A percentile compares a stretch with the other conserved stretches of the same genome.
These are phyloP conservation scores for Nesidiocoris tenuis DNA, from an alignment of 2,888 invertebrate species.

Conservation along the genomic window DNA sequence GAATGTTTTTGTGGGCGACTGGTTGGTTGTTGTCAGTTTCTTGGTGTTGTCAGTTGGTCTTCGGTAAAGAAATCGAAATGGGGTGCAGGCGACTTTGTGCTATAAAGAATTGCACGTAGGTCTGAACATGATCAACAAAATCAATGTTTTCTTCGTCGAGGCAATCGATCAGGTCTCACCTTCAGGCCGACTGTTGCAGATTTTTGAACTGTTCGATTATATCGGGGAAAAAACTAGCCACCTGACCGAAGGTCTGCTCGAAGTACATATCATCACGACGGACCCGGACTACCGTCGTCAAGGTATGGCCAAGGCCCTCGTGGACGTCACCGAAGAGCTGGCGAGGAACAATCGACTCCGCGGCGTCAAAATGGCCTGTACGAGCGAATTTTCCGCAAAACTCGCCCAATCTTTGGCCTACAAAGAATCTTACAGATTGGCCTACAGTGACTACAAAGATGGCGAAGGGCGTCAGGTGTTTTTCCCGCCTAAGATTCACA, in stretches of 20 bases:
- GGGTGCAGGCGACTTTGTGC: too few species aligned
- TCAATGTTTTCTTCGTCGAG: too few species aligned
- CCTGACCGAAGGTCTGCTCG: slow-evolving; percentile 16
- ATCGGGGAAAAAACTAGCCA: slow-evolving; percentile 7
- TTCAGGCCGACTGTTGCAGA: too few species aligned
- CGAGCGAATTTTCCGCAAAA: slow-evolving; percentile 28
- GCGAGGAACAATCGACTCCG: slow-evolving; percentile 21
- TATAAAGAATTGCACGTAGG: too few species aligned
- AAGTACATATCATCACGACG: slow-evolving; percentile 39
- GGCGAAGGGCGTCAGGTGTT: slow-evolving; percentile 15
- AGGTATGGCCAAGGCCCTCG: slow-evolving; percentile 39
- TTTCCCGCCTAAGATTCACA: slow-evolving; percentile 30
- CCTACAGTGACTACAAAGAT: slow-evolving; percentile 38
- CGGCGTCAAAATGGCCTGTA: slow-evolving; percentile 40
- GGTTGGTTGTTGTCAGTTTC: too few species aligned
- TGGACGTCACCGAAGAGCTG: slow-evolving; percentile 25
- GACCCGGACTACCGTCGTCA: slow-evolving; percentile 24
- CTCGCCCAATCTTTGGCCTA: slow-evolving; percentile 26
- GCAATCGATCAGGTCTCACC: too few species aligned
- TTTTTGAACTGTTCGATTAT: slow-evolving; percentile 36
- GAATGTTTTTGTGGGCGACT: too few species aligned
- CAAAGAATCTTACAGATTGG: slow-evolving; percentile 10
- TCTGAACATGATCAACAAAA: too few species aligned
- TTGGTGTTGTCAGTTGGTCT: too few species aligned
- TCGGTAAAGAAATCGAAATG: too few species aligned